Base-by-base conservation (phyloP, 2,888 invertebrate genomes). In the Hydrotaea diabolus region DNA sequence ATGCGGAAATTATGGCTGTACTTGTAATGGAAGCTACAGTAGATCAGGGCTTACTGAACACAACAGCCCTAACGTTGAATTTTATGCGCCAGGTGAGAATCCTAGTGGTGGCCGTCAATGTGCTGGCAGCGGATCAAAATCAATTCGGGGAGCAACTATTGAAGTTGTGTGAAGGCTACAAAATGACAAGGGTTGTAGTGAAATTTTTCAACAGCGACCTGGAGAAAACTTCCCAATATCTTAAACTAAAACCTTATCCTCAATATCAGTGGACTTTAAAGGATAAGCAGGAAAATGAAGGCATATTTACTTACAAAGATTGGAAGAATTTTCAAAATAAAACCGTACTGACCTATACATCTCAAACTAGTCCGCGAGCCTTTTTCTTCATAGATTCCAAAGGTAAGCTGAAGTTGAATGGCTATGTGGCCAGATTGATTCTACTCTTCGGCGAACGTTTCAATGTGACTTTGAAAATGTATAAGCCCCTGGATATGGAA, bases 291-390 rank as follows among this genome's bases (percentile, higher is more conserved):
- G 9, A 4, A 39, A 31, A 4, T 43, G 64, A 64, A 23, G 1
- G 7, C 13, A 0, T 23, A n/a, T n/a, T n/a, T n/a, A n/a, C n/a
- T n/a, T n/a, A n/a, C n/a, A n/a, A 69, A 46, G 2, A 46, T 23
- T 69, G 69, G 69, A 1, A 36, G 2, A 66, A 66, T 5, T 11
- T 66, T 0, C 13, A 19, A 13, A 66, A 66, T 5, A 64, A 64
- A 26, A 53, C 76, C 1, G 72, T 90, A 0, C 39, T 8, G 1
- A 83, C 80, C 0, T 9, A 87, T 9, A 82, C 88, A n/a, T 89
- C 88, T 62, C 86, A 87, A 17, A n/a, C 87, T 0, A 46, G 86
- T 3, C 90, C 89, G 0, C 86, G 88, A 1, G 75, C 86, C 8
- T 73, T 89, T 0, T 13, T 85, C 4, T 88, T 87, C 66, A 64